Base-by-base conservation (phyloP, 2,797 vertebrate genomes). In the Chelon auratus region DNA sequence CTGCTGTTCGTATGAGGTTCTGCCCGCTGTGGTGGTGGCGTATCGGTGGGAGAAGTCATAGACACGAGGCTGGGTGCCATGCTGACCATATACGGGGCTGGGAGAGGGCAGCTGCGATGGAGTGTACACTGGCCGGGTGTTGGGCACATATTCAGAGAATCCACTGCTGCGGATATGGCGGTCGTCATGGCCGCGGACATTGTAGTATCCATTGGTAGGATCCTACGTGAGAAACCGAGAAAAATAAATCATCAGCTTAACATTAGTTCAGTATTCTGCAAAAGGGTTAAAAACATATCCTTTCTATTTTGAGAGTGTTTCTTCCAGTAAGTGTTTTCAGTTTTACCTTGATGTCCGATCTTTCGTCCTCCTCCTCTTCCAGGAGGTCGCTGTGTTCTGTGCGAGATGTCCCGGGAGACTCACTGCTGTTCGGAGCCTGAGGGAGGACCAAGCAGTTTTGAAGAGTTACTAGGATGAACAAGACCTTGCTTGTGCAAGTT, bases 181-280 rank as follows among this genome's bases (percentile, higher is more conserved):
- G 62, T 96, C 95, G 22, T 97, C 96, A 1, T 97, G 95, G 26
- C 95, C 96, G 9, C 93, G 95, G 4, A 98, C 96, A 43, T 97
- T 98, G 90, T 97, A 98, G 91, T 97, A 98, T 61, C 96, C 97
- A 0, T 97, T 97, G 20, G 96, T 97, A 48, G 97, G 96, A 70
- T 97, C 97, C 97, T 98, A 50, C 4, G 5, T 37, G 48, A 39
- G 63, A 24, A 4, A 64, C 1, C 15, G 24, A 53, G 36, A 10
- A 30, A 73, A 59, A 36, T 1, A 15, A 58, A 18, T 24, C 10
- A 67, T 57, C 15, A 76, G 7, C 14, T 50, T 36, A 7, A 10
- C 33, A 55, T 33, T n/a, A 22, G 11, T 45, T 66, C 11, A 43
- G 33, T 42, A 39, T 75, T 6, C 53, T 37, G 64, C 17, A 26